phyloP scores from a whole-genome alignment of 2,113 vertebrate genomes.

The Globicephala melas region DNA sequence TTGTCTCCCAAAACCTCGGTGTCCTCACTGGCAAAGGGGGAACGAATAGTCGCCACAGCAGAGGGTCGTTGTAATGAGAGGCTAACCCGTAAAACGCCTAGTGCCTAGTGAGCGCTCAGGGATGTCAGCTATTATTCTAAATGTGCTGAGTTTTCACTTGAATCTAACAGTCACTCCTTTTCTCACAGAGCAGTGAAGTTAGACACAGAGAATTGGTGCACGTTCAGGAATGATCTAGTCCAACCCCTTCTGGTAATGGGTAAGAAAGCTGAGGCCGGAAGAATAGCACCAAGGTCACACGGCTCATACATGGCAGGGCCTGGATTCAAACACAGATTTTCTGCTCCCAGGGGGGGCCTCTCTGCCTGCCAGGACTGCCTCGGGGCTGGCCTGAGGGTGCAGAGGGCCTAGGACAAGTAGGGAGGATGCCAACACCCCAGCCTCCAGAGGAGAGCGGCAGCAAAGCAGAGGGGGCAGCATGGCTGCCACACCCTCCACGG shows the following conservation, averaged over 20 bases:
- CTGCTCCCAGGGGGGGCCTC: no score
- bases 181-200: neutral
- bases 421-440: neutral
- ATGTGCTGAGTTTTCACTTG: neutral
- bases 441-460: neutral
- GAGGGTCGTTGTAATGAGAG: neutral
- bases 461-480: neutral
- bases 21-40: neutral
- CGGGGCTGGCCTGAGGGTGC: neutral
- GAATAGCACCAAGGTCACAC: neutral
- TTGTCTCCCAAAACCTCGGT: neutral
- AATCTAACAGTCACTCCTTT: neutral
- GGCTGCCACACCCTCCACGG: neutral
- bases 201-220: neutral
- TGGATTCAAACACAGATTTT: neutral
- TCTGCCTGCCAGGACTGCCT: neutral
- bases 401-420: neutral
- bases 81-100: rapidly evolving
- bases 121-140: rapidly evolving
- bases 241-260: rapidly evolving
- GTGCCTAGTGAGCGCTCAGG: rapidly evolving
- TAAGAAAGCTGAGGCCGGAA: neutral
- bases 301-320: neutral
- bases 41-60: rapidly evolving
- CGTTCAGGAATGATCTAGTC: neutral